Conservation (phyloP, 2,113 vertebrate genomes). For the Chamaea fasciata region DNA sequence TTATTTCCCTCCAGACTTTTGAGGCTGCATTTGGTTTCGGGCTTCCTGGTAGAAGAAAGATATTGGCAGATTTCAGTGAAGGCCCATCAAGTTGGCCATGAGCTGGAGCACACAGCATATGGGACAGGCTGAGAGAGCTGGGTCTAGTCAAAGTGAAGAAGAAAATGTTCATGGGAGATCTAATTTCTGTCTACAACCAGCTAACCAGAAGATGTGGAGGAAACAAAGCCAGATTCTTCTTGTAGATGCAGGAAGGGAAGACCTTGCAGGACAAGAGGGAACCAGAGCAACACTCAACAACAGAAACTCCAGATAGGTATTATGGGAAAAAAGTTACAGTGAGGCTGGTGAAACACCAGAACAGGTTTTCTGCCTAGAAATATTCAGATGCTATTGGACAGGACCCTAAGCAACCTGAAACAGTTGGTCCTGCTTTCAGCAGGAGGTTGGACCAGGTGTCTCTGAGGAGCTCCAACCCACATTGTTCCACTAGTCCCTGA, state of each 20-base stretch:
- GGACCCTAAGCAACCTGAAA: background rate
- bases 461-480: background rate
- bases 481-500: background rate
- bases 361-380: background rate
- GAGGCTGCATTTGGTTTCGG: background rate
- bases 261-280: background rate
- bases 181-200: background rate
- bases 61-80: background rate
- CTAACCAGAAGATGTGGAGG: background rate
- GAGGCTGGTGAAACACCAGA: background rate
- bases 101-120: background rate
- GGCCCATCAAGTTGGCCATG: background rate
- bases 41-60: background rate
- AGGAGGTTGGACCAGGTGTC: background rate
- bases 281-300: background rate
- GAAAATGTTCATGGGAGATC: background rate
- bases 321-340: background rate
- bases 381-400: background rate
- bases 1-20: background rate
- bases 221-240: background rate
- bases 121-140: background rate
- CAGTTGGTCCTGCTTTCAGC: background rate
- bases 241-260: background rate
- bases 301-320: background rate
- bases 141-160: background rate